These are phyloP conservation scores for Spodoptera littoralis DNA, from an alignment of 2,888 invertebrate genomes.

Conservation along the genomic window DNA sequence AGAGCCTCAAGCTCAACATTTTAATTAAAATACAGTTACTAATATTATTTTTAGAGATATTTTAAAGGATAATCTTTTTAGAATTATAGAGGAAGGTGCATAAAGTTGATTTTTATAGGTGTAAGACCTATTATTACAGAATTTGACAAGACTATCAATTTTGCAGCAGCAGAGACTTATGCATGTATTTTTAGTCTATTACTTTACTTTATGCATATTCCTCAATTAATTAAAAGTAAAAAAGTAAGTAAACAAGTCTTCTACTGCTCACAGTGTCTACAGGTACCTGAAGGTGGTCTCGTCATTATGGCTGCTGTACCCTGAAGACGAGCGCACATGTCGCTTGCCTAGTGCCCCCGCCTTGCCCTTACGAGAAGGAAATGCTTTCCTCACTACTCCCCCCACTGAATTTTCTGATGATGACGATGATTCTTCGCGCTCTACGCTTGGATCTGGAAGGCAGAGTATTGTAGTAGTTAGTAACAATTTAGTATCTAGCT, in stretches of 20 bases:
- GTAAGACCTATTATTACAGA: too few species aligned
- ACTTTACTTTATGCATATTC: not conserved
- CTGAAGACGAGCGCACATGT: slow-evolving; percentile 93
- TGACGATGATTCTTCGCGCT: slow-evolving; percentile 93
- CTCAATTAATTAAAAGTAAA: slow-evolving; percentile 31
- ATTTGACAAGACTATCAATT: too few species aligned
- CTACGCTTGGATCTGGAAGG: slow-evolving; percentile 85
- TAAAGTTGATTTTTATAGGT: not conserved
- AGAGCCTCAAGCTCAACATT: not conserved
- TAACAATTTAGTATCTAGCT: not conserved
- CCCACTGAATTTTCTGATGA: slow-evolving; percentile 93
- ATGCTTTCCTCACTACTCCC: slow-evolving; percentile 91
- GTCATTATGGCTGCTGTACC: slow-evolving; percentile 95
- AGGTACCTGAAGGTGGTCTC: slow-evolving; percentile 94
- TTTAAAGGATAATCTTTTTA: too few species aligned
- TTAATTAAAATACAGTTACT: too few species aligned
- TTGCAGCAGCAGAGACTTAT: too few species aligned
- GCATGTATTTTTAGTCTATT: too few species aligned
- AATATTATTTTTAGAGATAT: not conserved
- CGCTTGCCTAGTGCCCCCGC: slow-evolving; percentile 90
- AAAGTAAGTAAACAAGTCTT: slow-evolving; percentile 45
- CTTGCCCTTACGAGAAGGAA: slow-evolving; percentile 91
- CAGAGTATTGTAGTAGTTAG: slow-evolving; percentile 9
- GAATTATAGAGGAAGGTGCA: slow-evolving; percentile 9
- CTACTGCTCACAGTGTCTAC: slow-evolving; percentile 55